Conservation (phyloP, 1,140 invertebrate species). For the Lethocerus indicus region DNA sequence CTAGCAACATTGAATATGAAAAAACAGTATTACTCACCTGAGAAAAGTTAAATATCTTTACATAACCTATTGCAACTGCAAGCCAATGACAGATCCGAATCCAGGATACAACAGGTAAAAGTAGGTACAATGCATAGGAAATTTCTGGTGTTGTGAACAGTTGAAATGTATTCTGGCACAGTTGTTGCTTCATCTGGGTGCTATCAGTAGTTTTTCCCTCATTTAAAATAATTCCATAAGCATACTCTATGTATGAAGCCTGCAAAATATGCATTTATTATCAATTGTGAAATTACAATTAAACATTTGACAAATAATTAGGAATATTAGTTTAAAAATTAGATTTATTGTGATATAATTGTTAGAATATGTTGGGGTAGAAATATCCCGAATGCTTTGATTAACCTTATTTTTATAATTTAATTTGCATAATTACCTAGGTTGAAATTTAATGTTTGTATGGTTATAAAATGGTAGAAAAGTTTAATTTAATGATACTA, state of each 20-base stretch:
- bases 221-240: constrained; percentile 7
- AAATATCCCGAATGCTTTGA: too few relatives aligned
- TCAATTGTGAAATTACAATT: background rate
- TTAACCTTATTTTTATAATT: background rate
- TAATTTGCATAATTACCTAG: background rate
- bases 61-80: constrained; percentile 8
- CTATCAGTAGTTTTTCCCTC: background rate
- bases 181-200: background rate
- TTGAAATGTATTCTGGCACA: background rate
- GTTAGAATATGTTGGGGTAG: background rate
- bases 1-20: background rate
- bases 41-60: constrained; percentile 1
- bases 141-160: constrained; percentile 7
- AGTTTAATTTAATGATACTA: too few relatives aligned
- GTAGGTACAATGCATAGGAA: constrained; percentile 9
- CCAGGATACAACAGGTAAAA: constrained; percentile 4
- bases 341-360: background rate
- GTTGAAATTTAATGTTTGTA: background rate
- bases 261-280: constrained; percentile 5
- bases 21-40: constrained; percentile 6
- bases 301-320: background rate
- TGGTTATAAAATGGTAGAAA: too few relatives aligned
- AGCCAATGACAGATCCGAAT: constrained; percentile 2
- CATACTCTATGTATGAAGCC: constrained; percentile 8
- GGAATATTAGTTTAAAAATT: background rate